Evolutionary conservation across 1,140 invertebrate species (phyloP), one percentile per base, ranked within the genome.

Genomic region (Spodoptera litura): DNA sequence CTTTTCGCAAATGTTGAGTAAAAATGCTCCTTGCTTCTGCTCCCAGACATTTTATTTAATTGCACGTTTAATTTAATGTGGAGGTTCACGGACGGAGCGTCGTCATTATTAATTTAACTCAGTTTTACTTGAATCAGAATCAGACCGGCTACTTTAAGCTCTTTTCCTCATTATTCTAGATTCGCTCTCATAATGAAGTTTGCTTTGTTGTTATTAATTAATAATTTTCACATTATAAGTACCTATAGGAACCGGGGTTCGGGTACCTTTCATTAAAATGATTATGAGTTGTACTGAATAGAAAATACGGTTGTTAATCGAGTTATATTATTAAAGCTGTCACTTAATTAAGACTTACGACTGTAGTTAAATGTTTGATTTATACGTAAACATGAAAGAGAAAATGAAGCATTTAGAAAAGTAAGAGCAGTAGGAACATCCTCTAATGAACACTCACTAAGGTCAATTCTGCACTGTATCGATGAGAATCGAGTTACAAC

Each of bases 21-120:
- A 20, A 68, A 68, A 27, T 68, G 27, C 49, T 52, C 15, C 5
- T 68, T 68, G 44, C 64, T 38, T 20, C 31, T 31, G 31, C 38
- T 68, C 49, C 15, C 20, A 68, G 64, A 64, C 64, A 25, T 68
- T 68, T 68, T 27, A 68, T 68, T 49, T 64, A 64, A 68, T 68
- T 68, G 44, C 49, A 52, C 64, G 12, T 68, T 52, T 27, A 68
- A 52, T 68, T 27, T 68, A 52, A 68, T 68, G 49, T 68, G 25
- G 64, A 68, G 61, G 15, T 68, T 52, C 49, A n/a, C 64, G 25
- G 38, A 68, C 10, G 44, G 25, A 52, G 20, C 44, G 20, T 64
- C 64, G 20, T 68, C 64, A 68, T 68, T 52, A 68, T 53, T 68
- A 68, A 52, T 68, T 68, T 52, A 68, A 27, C 64, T 52, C 49